Evolutionary conservation across 2,797 vertebrate species (phyloP), one percentile per base, ranked within the genome.

Genomic region (Cynodonichthys magdalenae): DNA sequence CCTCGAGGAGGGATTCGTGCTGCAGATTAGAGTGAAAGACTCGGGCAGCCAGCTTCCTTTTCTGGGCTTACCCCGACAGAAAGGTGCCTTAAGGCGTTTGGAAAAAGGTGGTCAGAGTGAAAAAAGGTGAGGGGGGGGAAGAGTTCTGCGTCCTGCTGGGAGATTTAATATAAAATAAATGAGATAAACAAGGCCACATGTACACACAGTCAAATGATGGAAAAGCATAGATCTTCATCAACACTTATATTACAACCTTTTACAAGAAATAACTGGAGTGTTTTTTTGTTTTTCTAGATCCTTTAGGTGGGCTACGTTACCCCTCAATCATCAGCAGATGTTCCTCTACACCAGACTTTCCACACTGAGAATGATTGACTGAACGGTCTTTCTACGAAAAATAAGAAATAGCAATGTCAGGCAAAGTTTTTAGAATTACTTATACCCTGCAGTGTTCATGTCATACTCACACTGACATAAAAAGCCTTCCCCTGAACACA

Each of bases 251-350:
- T 58, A 69, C 36, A 34, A 29, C 17, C 36, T 70, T 54, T 31
- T 5, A 31, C 41, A 24, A 58, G 12, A 39, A 68, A 28, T 41
- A 51, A 45, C 53, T 15, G 27, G 27, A 41, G 6, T 19, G 11
- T 14, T 31, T 5, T 63, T 61, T 62, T 48, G 28, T 44, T 65
- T 59, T 47, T 53, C 5, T 62, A 18, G 52, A 65, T 39, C 61
- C 66, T 60, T 69, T 63, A 83, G 75, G 55, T 66, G 71, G 55
- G 58, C 53, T 5, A n/a, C 61, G 78, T 82, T 83, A 71, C 85
- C 60, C 42, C 53, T 86, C 81, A 82, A 76, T 82, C 84, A 81
- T 53, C 69, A 57, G 74, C 81, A 87, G 77, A 88, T 89, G 86
- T 84, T 77, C 41, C 51, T 5, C 42, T 73, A 68, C 58, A 53